These are phyloP conservation scores for Itoplectis maculator DNA, from an alignment of 2,888 invertebrate genomes.

Conservation along the genomic window DNA sequence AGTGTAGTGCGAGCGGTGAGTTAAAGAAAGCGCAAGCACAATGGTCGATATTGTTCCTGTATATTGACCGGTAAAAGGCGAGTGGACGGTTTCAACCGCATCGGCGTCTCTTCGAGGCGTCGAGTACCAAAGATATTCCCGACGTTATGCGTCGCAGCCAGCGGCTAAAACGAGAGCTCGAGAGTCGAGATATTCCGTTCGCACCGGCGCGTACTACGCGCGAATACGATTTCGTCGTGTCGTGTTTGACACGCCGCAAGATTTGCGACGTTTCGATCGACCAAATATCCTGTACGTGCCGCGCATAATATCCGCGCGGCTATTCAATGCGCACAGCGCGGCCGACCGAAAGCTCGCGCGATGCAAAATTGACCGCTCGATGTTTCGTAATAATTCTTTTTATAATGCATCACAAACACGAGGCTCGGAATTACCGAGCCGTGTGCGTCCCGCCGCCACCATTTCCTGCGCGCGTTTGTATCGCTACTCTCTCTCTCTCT, in stretches of 20 bases:
- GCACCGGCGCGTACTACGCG: slow-evolving; percentile 16
- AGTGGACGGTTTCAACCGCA: slow-evolving; percentile 47
- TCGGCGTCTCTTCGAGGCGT: slow-evolving; percentile 44
- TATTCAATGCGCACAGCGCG: neutral
- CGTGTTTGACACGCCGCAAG: slow-evolving; percentile 75
- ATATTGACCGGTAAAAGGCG: slow-evolving; percentile 27
- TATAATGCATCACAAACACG: slow-evolving; percentile 29
- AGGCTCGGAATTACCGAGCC: neutral
- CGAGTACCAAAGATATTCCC: slow-evolving; percentile 66
- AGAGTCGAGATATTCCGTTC: slow-evolving; percentile 36
- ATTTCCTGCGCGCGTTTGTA: neutral
- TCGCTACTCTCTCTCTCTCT: too few species aligned
- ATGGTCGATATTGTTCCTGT: slow-evolving; percentile 62
- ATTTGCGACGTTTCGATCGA: slow-evolving; percentile 73
- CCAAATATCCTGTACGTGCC: slow-evolving; percentile 73
- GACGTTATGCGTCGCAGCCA: slow-evolving; percentile 43
- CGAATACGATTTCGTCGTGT: slow-evolving; percentile 60
- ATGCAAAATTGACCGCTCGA: neutral
- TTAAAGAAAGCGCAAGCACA: slow-evolving; percentile 58
- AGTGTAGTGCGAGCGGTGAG: slow-evolving; percentile 40
- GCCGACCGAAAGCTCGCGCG: slow-evolving; percentile 3
- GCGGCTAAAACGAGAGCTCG: slow-evolving; percentile 12
- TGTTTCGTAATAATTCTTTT: slow-evolving; percentile 27
- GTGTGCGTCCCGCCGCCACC: neutral
- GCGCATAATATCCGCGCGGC: slow-evolving; percentile 6